These are phyloP conservation scores for Mayetiola destructor DNA, from an alignment of 2,888 invertebrate genomes.

Conservation along the genomic window DNA sequence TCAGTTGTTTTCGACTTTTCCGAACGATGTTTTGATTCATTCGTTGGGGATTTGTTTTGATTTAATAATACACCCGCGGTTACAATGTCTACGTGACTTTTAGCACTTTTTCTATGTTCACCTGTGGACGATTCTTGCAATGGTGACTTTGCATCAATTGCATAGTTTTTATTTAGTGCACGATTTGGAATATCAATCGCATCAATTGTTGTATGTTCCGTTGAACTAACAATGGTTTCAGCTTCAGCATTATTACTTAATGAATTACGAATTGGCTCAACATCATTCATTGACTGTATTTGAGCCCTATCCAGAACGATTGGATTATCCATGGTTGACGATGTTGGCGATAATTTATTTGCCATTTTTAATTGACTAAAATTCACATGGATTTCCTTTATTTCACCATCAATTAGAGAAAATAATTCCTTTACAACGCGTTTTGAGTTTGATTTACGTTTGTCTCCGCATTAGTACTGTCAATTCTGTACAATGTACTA, in stretches of 20 bases:
- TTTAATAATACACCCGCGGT: neutral
- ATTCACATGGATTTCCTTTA: neutral
- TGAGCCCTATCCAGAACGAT: neutral
- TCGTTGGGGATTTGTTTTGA: neutral
- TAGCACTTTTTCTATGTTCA: neutral
- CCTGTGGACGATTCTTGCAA: neutral
- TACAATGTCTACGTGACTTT: neutral
- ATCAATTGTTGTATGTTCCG: conserved; percentile 1
- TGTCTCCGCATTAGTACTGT: conserved; percentile 9
- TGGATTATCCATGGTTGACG: conserved; percentile 2
- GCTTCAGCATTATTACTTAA: neutral
- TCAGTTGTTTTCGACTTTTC: neutral
- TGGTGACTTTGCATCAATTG: neutral
- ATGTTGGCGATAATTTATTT: neutral
- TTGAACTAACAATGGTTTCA: conserved; percentile 9
- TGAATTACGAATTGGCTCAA: neutral
- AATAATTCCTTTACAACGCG: neutral
- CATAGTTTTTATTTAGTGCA: neutral
- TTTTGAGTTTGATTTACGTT: neutral
- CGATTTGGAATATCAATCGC: neutral
- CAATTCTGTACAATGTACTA: neutral
- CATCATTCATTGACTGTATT: neutral
- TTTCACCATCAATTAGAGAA: neutral
- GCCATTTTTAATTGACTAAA: neutral
- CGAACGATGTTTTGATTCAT: neutral